Conservation (phyloP, 2,113 vertebrate species). For the Triplophysa dalaica region DNA sequence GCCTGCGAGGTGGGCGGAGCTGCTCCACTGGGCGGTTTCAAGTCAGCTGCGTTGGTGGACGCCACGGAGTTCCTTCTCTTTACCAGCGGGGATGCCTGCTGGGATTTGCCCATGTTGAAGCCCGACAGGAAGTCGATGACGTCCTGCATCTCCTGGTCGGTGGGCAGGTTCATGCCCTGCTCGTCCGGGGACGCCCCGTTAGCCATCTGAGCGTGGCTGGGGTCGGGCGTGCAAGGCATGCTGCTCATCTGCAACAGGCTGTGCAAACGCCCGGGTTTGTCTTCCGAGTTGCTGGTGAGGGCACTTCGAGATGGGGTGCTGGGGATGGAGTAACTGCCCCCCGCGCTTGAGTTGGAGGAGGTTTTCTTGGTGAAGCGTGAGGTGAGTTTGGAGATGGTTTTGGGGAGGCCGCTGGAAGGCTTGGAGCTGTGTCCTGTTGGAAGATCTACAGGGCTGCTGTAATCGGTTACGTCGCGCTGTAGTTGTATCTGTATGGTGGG, state of each 20-base stretch:
- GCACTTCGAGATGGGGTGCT: conserved; percentile 86
- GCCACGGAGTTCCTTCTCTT: conserved; percentile 92
- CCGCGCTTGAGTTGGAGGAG: conserved; percentile 80
- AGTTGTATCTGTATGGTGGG: conserved; percentile 97
- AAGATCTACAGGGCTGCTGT: conserved; percentile 80
- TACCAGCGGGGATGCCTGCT: conserved; percentile 90
- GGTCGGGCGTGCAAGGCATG: conserved; percentile 77
- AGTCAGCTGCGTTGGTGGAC: conserved; percentile 82
- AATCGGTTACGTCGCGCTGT: conserved; percentile 87
- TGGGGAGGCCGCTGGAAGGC: conserved; percentile 89
- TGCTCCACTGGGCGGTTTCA: conserved; percentile 81
- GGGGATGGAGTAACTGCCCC: conserved; percentile 89
- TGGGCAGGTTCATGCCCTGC: conserved; percentile 96
- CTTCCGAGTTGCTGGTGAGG: conserved; percentile 76
- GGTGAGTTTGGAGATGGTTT: conserved; percentile 96
- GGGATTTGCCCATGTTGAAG: conserved; percentile 98
- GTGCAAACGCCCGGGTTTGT: conserved; percentile 83
- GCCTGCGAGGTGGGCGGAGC: conserved; percentile 74
- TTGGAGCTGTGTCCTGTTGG: conserved; percentile 86
- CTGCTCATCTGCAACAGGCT: conserved; percentile 83
- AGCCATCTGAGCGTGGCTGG: conserved; percentile 70
- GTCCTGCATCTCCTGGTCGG: conserved; percentile 99
- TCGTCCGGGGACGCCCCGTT: conserved; percentile 87
- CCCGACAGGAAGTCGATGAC: conserved; percentile 99
- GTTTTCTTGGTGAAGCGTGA: conserved; percentile 96